phyloP scores from a whole-genome alignment of 1,140 invertebrate species.

The Sarcophaga bullata region DNA sequence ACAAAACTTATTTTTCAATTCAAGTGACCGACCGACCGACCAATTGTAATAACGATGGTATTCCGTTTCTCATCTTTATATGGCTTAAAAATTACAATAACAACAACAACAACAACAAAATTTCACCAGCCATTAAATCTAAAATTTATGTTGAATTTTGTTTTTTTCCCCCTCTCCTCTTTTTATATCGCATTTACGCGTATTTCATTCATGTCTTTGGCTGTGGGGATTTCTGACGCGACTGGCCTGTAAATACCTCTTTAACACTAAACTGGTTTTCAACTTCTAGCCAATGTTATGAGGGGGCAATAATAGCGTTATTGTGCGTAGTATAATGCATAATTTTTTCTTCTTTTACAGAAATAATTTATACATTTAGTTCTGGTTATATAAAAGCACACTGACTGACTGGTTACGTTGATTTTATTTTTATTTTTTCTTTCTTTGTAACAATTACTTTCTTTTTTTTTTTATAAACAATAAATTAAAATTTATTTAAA shows the following conservation, averaged over 20 bases:
- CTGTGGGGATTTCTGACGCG: not conserved
- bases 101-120: not conserved
- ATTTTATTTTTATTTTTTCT: too few species aligned
- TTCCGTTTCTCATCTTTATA: not conserved
- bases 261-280: not conserved
- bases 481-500: too few species aligned
- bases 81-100: not conserved
- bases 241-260: not conserved
- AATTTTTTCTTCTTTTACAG: too few species aligned
- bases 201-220: not conserved
- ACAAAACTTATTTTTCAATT: not conserved
- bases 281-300: constrained; percentile 5
- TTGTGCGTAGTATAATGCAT: too few species aligned
- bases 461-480: too few species aligned
- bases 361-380: too few species aligned
- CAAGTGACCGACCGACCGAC: not conserved
- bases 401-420: too few species aligned
- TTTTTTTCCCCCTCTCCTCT: too few species aligned
- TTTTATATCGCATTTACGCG: not conserved
- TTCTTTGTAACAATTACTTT: too few species aligned
- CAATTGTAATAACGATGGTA: not conserved
- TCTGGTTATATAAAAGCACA: too few species aligned
- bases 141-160: not conserved
- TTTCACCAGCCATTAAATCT: not conserved
- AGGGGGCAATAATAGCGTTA: not conserved